Evolutionary conservation across 2,888 invertebrate species (phyloP).

Genomic region (Stenurella melanura): DNA sequence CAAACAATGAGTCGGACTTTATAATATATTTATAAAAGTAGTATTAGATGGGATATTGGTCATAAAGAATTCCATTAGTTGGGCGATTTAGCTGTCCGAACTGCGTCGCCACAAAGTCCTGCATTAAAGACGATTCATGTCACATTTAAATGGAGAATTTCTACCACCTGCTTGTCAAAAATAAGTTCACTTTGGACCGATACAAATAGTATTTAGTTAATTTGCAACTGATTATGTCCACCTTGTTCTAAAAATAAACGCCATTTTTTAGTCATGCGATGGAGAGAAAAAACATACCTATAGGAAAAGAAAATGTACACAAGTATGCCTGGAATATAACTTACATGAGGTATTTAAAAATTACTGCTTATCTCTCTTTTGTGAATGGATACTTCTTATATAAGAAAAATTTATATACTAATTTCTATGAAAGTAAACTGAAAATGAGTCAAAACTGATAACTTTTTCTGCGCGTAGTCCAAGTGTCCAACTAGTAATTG

Average conservation of each 20-base stretch:
- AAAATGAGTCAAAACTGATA: too few relatives aligned
- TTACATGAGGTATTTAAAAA: too few relatives aligned
- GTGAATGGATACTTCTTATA: too few relatives aligned
- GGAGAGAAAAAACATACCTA: too few relatives aligned
- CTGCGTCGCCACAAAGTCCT: slow-evolving; percentile 32
- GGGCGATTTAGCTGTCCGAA: slow-evolving; percentile 48
- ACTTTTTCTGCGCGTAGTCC: too few relatives aligned
- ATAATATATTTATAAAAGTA: slow-evolving; percentile 57
- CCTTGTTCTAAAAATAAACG: neutral
- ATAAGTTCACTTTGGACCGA: neutral
- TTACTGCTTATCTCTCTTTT: too few relatives aligned
- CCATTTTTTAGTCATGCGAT: neutral
- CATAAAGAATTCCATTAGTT: slow-evolving; percentile 63
- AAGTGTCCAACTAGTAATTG: too few relatives aligned
- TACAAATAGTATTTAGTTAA: neutral
- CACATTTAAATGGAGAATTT: slow-evolving; percentile 16
- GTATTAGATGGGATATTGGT: slow-evolving; percentile 60
- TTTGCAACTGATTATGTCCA: neutral
- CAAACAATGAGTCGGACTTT: slow-evolving; percentile 36
- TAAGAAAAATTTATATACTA: too few relatives aligned
- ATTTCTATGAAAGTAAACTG: too few relatives aligned
- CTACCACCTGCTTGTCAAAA: slow-evolving; percentile 11
- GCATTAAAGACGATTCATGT: slow-evolving; percentile 31
- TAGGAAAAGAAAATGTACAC: too few relatives aligned
- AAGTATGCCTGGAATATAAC: too few relatives aligned